These are phyloP conservation scores for Helobdella robusta DNA, from an alignment of 2,888 invertebrate genomes.

Conservation along the genomic window DNA sequence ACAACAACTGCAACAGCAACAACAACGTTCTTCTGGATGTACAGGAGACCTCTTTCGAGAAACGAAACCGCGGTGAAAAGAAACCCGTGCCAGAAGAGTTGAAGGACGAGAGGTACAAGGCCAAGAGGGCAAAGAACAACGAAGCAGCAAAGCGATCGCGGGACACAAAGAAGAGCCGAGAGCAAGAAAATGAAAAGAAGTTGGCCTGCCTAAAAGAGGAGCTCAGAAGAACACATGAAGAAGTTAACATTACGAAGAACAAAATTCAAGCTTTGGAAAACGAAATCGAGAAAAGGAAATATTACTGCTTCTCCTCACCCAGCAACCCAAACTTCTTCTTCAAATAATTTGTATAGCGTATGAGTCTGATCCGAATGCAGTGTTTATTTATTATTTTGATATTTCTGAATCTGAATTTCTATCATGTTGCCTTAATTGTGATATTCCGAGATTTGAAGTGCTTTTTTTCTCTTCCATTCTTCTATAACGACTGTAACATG, in stretches of 20 bases:
- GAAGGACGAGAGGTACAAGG: conserved; percentile 20
- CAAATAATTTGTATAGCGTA: not conserved
- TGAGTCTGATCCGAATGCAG: not conserved
- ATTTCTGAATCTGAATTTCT: no score
- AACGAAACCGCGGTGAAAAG: conserved; percentile 17
- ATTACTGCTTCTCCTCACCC: not conserved
- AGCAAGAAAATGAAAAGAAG: conserved; percentile 21
- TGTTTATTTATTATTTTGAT: not conserved
- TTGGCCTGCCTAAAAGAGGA: conserved; percentile 8
- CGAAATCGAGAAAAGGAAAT: not conserved
- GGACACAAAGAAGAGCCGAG: conserved; percentile 5
- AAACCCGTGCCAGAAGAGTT: conserved; percentile 14
- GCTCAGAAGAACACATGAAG: not conserved
- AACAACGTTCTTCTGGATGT: no score
- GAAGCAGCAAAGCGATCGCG: conserved; percentile 22
- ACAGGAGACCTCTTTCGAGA: no score
- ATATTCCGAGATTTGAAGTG: no score
- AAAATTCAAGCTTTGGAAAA: conserved; percentile 9
- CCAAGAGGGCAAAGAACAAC: conserved; percentile 21
- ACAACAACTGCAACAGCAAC: no score
- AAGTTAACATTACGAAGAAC: not conserved
- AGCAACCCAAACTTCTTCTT: not conserved
- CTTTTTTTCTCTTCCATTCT: no score
- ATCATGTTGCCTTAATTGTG: no score
- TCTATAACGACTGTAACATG: no score